Conservation (phyloP, 2,113 vertebrate genomes). For the Mastomys natalensis region DNA sequence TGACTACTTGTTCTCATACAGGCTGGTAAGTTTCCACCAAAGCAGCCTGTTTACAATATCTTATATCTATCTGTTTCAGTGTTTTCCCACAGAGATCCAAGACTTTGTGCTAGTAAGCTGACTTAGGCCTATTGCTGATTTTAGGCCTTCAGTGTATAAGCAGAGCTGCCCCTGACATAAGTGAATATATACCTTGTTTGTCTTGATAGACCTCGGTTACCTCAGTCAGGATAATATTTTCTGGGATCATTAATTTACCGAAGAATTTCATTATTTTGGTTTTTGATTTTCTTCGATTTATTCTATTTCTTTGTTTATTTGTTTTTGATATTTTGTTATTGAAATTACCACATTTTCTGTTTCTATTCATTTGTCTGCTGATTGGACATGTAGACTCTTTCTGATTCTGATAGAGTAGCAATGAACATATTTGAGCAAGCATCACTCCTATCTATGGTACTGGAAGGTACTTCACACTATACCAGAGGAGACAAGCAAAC, state of each 20-base stretch:
- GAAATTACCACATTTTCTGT: background rate
- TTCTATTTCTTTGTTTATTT: background rate
- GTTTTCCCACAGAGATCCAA: too few species aligned
- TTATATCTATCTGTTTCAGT: too few species aligned
- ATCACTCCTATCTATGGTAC: background rate
- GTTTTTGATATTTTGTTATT: background rate
- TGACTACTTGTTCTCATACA: too few species aligned
- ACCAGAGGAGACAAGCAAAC: background rate
- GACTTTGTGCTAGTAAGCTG: too few species aligned
- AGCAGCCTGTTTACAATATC: too few species aligned
- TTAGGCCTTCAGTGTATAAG: too few species aligned
- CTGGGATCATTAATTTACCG: background rate
- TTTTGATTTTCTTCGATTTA: background rate
- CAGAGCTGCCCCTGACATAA: too few species aligned
- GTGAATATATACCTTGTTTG: background rate
- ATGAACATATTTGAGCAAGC: background rate
- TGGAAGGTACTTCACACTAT: background rate
- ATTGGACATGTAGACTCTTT: background rate
- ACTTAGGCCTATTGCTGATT: too few species aligned
- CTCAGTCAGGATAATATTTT: background rate
- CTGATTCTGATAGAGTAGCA: background rate
- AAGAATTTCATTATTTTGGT: background rate
- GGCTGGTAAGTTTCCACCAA: too few species aligned
- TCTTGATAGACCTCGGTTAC: background rate
- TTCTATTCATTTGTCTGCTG: background rate